Evolutionary conservation across 2,113 vertebrate genomes (phyloP).

Genomic region (Brachionichthys hirsutus): DNA sequence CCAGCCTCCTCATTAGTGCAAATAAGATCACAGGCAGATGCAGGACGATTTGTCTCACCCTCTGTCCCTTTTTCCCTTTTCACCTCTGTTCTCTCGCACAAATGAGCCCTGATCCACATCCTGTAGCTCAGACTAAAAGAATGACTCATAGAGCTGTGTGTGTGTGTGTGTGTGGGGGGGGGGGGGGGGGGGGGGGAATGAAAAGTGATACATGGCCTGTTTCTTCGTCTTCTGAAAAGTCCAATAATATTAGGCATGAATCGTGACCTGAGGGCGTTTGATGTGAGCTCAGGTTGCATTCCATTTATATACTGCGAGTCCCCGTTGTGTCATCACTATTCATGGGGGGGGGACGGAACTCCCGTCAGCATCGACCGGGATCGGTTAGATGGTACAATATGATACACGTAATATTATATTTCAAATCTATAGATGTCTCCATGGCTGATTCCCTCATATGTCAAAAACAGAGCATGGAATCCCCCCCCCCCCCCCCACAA

Average conservation of each 20-base stretch:
- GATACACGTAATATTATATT: background rate
- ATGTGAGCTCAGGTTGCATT: conserved; percentile 23
- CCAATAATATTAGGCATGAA: background rate
- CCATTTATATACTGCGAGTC: conserved; percentile 8
- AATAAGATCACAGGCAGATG: conserved; percentile 57
- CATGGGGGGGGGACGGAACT: conserved; percentile 27
- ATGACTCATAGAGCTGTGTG: background rate
- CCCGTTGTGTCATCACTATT: conserved; percentile 25
- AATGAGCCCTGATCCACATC: conserved; percentile 52
- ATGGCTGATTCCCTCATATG: background rate
- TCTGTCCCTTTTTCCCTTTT: conserved; percentile 35
- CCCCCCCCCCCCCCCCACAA: conserved; percentile 12
- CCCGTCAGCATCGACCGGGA: conserved; percentile 9
- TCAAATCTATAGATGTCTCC: background rate
- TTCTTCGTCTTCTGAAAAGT: background rate
- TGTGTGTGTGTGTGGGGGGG: too few species aligned
- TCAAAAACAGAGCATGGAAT: conserved; percentile 17
- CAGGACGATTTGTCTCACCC: conserved; percentile 24
- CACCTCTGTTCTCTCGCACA: conserved; percentile 39
- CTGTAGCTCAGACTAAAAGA: conserved; percentile 35
- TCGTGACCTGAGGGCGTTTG: conserved; percentile 1
- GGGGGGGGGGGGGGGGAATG: background rate
- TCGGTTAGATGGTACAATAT: background rate
- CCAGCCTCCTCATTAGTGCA: conserved; percentile 65
- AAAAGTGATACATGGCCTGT: background rate